Evolutionary conservation across 2,888 invertebrate species (phyloP).

Genomic region (Deroplatys truncata): DNA sequence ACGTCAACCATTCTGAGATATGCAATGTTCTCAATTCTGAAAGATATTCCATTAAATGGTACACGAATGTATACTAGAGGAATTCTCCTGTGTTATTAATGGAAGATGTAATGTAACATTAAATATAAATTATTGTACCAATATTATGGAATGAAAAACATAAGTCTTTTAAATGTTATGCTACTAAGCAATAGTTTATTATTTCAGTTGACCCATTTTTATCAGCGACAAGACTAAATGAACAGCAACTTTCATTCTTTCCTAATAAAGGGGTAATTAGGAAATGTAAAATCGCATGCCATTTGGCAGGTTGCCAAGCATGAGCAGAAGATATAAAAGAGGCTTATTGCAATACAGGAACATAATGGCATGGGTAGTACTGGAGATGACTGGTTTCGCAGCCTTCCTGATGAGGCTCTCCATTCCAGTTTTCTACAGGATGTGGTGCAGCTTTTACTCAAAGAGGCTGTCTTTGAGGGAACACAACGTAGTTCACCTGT

Average conservation of each 20-base stretch:
- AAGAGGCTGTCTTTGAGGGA: conserved; percentile 45
- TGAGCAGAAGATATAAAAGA: not conserved
- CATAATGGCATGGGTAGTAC: not conserved
- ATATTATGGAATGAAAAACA: no score
- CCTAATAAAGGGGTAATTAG: conserved; percentile 18
- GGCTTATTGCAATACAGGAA: not conserved
- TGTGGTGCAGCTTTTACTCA: conserved; percentile 44
- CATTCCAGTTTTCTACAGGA: conserved; percentile 45
- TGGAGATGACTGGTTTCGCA: conserved; percentile 10
- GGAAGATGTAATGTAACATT: no score
- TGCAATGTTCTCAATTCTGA: no score
- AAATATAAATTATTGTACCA: no score
- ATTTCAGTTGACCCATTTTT: not conserved
- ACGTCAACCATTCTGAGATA: no score
- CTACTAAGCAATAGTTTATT: not conserved
- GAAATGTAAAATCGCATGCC: not conserved
- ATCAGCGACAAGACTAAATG: not conserved
- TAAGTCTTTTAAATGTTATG: not conserved
- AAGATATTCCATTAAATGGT: no score
- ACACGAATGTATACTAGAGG: no score
- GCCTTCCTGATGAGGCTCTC: conserved; percentile 36
- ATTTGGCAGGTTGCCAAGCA: not conserved
- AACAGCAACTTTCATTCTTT: not conserved
- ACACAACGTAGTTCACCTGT: conserved; percentile 45
- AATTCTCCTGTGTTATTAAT: no score